phyloP scores from a whole-genome alignment of 2,888 invertebrate species.

The Oscheius sp. region DNA sequence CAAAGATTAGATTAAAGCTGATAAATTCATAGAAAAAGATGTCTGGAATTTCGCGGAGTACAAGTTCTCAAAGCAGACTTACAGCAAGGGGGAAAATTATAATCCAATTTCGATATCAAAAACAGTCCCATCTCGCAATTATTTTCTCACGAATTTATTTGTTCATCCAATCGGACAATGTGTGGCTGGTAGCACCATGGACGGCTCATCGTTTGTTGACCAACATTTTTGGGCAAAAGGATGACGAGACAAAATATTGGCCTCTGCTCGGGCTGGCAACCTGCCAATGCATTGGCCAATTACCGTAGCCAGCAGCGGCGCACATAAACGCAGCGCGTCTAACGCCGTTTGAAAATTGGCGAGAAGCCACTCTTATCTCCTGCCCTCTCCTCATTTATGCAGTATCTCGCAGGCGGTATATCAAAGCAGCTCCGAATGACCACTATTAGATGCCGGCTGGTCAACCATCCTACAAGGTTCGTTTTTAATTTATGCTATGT shows the following conservation, averaged over 20 bases:
- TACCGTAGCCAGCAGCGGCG: slow-evolving; percentile 3
- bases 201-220: background rate
- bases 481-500: slow-evolving; percentile 21
- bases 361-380: slow-evolving; percentile 4
- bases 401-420: slow-evolving; percentile 23
- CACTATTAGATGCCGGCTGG: slow-evolving; percentile 26
- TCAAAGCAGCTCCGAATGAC: slow-evolving; percentile 25
- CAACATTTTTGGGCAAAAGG: background rate
- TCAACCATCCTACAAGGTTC: slow-evolving; percentile 18
- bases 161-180: no score
- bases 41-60: no score
- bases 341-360: slow-evolving; percentile 19
- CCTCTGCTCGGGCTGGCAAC: slow-evolving; percentile 9
- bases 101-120: no score
- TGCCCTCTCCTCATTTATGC: background rate
- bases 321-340: slow-evolving; percentile 5
- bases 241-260: slow-evolving; percentile 12
- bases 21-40: no score
- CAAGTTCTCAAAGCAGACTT: no score
- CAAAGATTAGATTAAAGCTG: no score
- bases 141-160: no score
- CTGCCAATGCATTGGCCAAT: background rate
- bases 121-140: no score
- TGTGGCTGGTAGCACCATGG: slow-evolving; percentile 9
- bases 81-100: no score